A percentile compares a stretch with the other conserved stretches of the same genome.
phyloP scores from a whole-genome alignment of 2,113 vertebrate species.

The Barbus barbus region DNA sequence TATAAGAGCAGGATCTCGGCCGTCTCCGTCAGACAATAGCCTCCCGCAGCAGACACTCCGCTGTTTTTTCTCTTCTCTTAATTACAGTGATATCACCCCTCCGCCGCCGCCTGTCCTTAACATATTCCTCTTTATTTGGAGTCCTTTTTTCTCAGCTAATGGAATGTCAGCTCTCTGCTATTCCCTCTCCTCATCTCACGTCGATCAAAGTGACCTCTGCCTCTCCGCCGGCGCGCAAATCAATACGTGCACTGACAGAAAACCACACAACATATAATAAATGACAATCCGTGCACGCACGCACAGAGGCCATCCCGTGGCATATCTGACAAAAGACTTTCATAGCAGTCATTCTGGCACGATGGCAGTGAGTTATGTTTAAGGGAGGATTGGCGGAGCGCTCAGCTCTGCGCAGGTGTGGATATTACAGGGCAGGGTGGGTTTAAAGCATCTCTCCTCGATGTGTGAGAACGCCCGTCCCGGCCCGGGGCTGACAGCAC shows the following conservation, averaged over 20 bases:
- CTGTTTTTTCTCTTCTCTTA: slow-evolving; percentile 66
- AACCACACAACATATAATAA: slow-evolving; percentile 88
- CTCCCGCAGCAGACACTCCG: slow-evolving; percentile 61
- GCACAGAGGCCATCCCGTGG: slow-evolving; percentile 63
- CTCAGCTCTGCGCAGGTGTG: slow-evolving; percentile 81
- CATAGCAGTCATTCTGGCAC: slow-evolving; percentile 87
- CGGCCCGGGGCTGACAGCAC: slow-evolving; percentile 74
- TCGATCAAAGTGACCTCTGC: slow-evolving; percentile 92
- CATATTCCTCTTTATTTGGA: slow-evolving; percentile 84
- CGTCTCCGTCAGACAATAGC: slow-evolving; percentile 71
- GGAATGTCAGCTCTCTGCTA: slow-evolving; percentile 83
- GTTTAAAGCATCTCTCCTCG: slow-evolving; percentile 71
- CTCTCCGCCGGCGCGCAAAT: slow-evolving; percentile 81
- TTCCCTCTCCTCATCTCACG: slow-evolving; percentile 77
- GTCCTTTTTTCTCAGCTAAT: slow-evolving; percentile 84
- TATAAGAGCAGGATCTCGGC: slow-evolving; percentile 70
- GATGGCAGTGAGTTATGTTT: slow-evolving; percentile 86
- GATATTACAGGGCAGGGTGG: slow-evolving; percentile 84
- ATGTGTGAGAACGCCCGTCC: slow-evolving; percentile 70
- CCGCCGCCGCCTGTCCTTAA: slow-evolving; percentile 82
- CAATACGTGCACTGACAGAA: slow-evolving; percentile 85
- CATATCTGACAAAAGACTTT: slow-evolving; percentile 83
- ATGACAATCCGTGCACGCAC: slow-evolving; percentile 76
- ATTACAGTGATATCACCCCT: slow-evolving; percentile 85
- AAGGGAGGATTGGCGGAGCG: slow-evolving; percentile 84